A percentile compares a stretch with the other conserved stretches of the same genome.
Conservation (phyloP, 2,888 invertebrate genomes). For the Drosophila limbata region DNA sequence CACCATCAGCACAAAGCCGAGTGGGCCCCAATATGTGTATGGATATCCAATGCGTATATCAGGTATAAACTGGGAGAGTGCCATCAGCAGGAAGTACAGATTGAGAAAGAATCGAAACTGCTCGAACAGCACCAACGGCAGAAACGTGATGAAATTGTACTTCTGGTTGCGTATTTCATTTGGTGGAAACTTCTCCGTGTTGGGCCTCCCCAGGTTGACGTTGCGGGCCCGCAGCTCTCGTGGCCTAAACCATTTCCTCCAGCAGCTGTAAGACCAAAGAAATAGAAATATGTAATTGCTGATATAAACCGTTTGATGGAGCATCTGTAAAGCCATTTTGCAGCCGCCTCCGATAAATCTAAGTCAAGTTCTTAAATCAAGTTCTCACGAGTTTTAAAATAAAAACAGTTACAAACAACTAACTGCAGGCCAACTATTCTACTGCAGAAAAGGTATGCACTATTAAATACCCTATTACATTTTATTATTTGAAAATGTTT, state of each 20-base stretch:
- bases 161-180: constrained; percentile 99
- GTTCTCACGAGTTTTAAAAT: constrained; percentile 1
- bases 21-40: constrained; percentile 99
- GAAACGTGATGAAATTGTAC: constrained; percentile 96
- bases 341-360: neutral
- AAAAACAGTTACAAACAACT: constrained; percentile 11
- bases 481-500: neutral
- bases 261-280: constrained; percentile 88
- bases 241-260: constrained; percentile 90
- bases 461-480: neutral
- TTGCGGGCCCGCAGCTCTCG: constrained; percentile 91
- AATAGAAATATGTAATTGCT: constrained; percentile 7
- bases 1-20: constrained; percentile 97
- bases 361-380: neutral
- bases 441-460: neutral
- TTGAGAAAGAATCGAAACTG: constrained; percentile 99
- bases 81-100: constrained; percentile 99
- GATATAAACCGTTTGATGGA: neutral
- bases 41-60: constrained; percentile 98
- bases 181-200: constrained; percentile 94
- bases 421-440: neutral
- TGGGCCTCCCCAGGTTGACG: constrained; percentile 91
- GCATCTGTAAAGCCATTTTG: neutral
- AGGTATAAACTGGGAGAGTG: constrained; percentile 98
- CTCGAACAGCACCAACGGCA: constrained; percentile 97